Conservation (phyloP, 2,797 vertebrate species). For the Staurois parvus region DNA sequence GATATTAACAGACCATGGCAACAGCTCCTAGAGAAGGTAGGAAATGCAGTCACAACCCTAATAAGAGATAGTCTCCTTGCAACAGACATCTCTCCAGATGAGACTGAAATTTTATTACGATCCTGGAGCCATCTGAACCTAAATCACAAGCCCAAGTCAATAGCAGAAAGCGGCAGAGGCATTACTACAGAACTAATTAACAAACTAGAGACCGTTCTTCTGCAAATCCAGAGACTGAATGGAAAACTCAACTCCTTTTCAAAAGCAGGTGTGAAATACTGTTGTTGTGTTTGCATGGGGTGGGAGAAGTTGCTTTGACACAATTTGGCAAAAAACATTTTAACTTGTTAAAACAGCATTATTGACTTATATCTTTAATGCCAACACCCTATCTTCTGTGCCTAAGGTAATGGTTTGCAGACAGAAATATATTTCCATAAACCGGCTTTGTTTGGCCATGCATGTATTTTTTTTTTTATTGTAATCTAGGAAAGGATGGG, state of each 20-base stretch:
- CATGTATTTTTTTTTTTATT: too few relatives aligned
- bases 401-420: too few relatives aligned
- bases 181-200: slow-evolving; percentile 86
- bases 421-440: too few relatives aligned
- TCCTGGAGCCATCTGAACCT: slow-evolving; percentile 91
- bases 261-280: slow-evolving; percentile 73
- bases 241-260: slow-evolving; percentile 87
- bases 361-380: too few relatives aligned
- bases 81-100: slow-evolving; percentile 84
- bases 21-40: slow-evolving; percentile 86
- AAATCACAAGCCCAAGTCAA: slow-evolving; percentile 82
- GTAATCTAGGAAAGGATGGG: too few relatives aligned
- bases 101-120: slow-evolving; percentile 88
- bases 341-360: too few relatives aligned
- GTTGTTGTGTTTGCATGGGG: too few relatives aligned
- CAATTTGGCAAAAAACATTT: too few relatives aligned
- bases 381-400: too few relatives aligned
- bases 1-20: slow-evolving; percentile 94
- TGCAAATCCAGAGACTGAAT: slow-evolving; percentile 90
- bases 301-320: too few relatives aligned
- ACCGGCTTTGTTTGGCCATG: too few relatives aligned
- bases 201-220: slow-evolving; percentile 91
- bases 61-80: slow-evolving; percentile 87
- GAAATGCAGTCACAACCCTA: slow-evolving; percentile 83
- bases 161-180: slow-evolving; percentile 78